Base-by-base conservation (phyloP, 2,797 vertebrate species). In the Acanthiza pusilla region DNA sequence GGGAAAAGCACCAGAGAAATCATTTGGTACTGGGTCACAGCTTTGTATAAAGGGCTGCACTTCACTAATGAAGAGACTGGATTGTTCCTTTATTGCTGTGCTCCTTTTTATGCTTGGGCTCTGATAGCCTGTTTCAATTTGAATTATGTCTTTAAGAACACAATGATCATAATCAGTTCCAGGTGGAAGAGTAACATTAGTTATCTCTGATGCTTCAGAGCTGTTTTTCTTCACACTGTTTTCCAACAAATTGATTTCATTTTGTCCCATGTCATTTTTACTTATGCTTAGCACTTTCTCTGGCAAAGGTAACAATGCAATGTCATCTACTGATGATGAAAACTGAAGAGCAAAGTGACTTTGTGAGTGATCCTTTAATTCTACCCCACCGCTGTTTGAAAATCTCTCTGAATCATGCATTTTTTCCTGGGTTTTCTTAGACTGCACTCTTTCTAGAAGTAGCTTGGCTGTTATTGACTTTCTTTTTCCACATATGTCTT, bases 241-340 rank as follows among this genome's bases (percentile, higher is more conserved):
- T 97, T 91, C 97, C 78, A 89, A 51, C 4, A 29, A 96, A 94
- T 91, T 34, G 85, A 94, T 93, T 91, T 96, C 96, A 85, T 96
- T 97, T 85, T 97, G 97, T 72, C 83, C 97, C 8, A 73, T 94
- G 84, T 97, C 97, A 89, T 94, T 98, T 97, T 98, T 97, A 91
- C 79, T 70, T 19, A 97, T 93, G 15, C 96, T 97, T 85, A 98
- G 97, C 34, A 96, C 96, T 95, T 99, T 98, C 54, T 98, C 98
- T 68, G 98, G 98, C 53, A 98, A 96, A 71, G 98, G 97, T 53
- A 99, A 93, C 79, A 91, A 91, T 77, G 97, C 48, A 63, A 70
- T 94, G 71, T 95, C 97, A n/a, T 81, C 92, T 89, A 71, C 88
- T 1, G 92, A 74, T 45, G 96, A 77, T 13, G 90, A 58, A 75